phyloP scores from a whole-genome alignment of 23 tunicate species.

The Halocynthia roretzi region DNA sequence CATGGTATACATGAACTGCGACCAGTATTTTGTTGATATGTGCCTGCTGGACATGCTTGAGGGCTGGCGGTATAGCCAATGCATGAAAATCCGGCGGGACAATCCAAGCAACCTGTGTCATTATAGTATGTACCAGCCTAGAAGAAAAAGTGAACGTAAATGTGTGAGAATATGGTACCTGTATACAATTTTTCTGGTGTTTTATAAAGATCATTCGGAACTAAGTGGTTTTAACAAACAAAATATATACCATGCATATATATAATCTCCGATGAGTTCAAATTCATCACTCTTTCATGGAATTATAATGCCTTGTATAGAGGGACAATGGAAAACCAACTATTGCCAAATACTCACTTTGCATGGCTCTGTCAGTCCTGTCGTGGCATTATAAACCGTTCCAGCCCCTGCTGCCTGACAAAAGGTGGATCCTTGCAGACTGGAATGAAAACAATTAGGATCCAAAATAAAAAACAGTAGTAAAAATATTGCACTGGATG shows the following conservation, averaged over 20 bases:
- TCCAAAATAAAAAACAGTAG: conserved; percentile 11
- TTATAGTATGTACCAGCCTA: conserved; percentile 63
- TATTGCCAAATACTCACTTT: conserved; percentile 20
- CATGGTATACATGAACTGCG: conserved; percentile 44
- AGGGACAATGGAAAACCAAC: neutral
- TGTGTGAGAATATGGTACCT: neutral
- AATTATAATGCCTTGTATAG: too few species aligned
- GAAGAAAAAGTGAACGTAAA: neutral
- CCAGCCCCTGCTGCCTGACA: conserved; percentile 56
- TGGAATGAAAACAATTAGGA: conserved; percentile 21
- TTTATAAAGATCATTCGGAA: too few species aligned
- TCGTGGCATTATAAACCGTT: conserved; percentile 39
- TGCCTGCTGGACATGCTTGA: conserved; percentile 48
- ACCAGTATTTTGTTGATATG: conserved; percentile 49
- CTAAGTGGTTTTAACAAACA: too few species aligned
- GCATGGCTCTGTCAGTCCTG: conserved; percentile 53
- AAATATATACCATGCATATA: too few species aligned
- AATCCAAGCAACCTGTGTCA: conserved; percentile 40
- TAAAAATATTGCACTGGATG: neutral
- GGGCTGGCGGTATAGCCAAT: conserved; percentile 49
- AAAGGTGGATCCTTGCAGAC: conserved; percentile 52
- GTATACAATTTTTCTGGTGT: neutral
- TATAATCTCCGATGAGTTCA: too few species aligned
- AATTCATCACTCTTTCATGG: too few species aligned
- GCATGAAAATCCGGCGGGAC: conserved; percentile 61